Conservation (phyloP, 2,797 vertebrate species). For the Sebastes nivosus region DNA sequence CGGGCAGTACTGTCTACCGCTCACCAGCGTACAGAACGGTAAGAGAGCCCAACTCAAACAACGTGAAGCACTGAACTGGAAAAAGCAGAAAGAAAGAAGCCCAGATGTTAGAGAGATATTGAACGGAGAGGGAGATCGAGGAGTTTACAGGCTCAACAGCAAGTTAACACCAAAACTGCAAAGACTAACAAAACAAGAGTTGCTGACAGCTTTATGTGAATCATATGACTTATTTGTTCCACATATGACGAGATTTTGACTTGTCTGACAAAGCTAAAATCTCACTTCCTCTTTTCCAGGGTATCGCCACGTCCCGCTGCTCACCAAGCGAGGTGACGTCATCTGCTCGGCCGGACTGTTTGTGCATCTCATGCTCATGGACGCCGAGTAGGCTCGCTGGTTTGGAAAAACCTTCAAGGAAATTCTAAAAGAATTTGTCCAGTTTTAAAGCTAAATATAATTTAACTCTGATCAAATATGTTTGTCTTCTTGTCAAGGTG, state of each 20-base stretch:
- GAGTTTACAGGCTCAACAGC: background rate
- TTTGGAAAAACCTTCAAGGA: background rate
- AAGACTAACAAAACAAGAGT: background rate
- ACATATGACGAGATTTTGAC: background rate
- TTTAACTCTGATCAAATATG: slow-evolving; percentile 4
- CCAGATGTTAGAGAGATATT: background rate
- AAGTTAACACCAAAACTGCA: background rate
- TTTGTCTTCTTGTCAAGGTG: background rate
- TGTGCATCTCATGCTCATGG: slow-evolving; percentile 84
- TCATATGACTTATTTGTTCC: background rate
- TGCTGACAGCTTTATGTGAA: background rate
- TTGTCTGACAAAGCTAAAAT: slow-evolving; percentile 20
- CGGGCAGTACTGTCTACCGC: slow-evolving; percentile 90
- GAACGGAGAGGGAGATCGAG: no score
- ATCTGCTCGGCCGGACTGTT: slow-evolving; percentile 91
- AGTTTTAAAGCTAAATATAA: slow-evolving; percentile 21
- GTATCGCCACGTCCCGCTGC: slow-evolving; percentile 92
- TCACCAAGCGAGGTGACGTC: slow-evolving; percentile 87
- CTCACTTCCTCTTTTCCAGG: slow-evolving; percentile 77
- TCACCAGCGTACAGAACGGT: slow-evolving; percentile 91
- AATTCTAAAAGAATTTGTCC: background rate
- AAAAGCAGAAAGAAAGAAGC: background rate
- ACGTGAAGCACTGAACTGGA: background rate
- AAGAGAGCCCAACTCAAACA: slow-evolving; percentile 33
- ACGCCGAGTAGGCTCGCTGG: slow-evolving; percentile 55